Evolutionary conservation across 2,888 invertebrate species (phyloP).

Genomic region (Andrena marginata): DNA sequence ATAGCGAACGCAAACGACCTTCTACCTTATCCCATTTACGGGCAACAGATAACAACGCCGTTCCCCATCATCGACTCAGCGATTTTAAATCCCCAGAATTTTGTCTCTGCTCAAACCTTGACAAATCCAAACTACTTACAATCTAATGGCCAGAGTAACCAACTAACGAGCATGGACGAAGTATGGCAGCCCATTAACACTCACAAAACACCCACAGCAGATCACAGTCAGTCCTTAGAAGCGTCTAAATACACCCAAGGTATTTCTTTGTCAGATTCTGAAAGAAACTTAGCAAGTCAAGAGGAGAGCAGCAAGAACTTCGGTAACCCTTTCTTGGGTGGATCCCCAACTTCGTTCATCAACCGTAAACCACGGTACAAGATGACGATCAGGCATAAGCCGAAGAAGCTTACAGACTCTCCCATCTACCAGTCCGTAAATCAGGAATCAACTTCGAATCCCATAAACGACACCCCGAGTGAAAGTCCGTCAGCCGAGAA

Average conservation of each 20-base stretch:
- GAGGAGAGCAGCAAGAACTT: constrained; percentile 10
- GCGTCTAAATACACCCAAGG: not conserved
- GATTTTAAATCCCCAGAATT: not conserved
- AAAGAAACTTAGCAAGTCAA: constrained; percentile 2
- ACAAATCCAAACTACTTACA: not conserved
- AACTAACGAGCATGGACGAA: not conserved
- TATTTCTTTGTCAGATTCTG: not conserved
- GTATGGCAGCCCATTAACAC: constrained; percentile 6
- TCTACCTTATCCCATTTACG: not conserved
- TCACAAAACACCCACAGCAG: not conserved
- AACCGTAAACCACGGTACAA: constrained; percentile 58
- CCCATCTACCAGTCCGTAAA: not conserved
- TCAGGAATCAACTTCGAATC: not conserved
- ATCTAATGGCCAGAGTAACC: not conserved
- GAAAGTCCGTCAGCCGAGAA: not conserved
- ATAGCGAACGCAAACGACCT: not conserved
- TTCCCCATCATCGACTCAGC: not conserved
- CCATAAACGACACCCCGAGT: not conserved
- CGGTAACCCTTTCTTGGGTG: not conserved
- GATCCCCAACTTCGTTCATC: not conserved
- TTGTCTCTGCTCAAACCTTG: not conserved
- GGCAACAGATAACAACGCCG: not conserved
- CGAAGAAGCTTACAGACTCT: constrained; percentile 18
- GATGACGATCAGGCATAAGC: constrained; percentile 49
- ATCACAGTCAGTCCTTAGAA: not conserved